Evolutionary conservation across 2,113 vertebrate genomes (phyloP).

Genomic region (Rynchops niger): DNA sequence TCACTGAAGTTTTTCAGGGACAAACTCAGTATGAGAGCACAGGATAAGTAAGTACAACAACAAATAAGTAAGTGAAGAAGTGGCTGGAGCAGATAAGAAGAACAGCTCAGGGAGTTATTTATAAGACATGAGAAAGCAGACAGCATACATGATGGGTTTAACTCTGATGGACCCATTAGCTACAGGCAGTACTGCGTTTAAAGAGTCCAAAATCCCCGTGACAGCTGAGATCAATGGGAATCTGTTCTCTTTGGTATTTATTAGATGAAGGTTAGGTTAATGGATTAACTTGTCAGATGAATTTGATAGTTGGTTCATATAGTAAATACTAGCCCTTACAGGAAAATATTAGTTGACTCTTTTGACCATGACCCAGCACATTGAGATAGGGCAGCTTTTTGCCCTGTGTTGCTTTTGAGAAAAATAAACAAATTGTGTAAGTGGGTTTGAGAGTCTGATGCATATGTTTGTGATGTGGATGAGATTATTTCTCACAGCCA

Average conservation of each 20-base stretch:
- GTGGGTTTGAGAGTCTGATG: not conserved
- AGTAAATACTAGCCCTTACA: not conserved
- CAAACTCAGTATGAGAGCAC: not conserved
- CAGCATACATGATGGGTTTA: not conserved
- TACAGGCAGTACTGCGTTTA: slow-evolving; percentile 5
- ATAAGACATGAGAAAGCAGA: slow-evolving; percentile 18
- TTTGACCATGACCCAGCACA: not conserved
- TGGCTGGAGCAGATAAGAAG: slow-evolving; percentile 7
- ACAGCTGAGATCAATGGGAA: slow-evolving; percentile 39
- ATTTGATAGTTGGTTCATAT: not conserved
- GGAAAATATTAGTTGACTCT: not conserved
- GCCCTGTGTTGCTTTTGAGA: not conserved
- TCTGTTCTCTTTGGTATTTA: slow-evolving; percentile 26
- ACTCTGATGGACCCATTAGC: slow-evolving; percentile 11
- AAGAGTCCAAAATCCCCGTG: not conserved
- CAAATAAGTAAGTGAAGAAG: slow-evolving; percentile 47
- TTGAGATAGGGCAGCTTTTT: slow-evolving; percentile 4
- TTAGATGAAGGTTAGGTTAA: slow-evolving; percentile 35
- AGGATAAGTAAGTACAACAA: slow-evolving; percentile 19
- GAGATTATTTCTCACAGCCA: not conserved
- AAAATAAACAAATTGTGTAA: not conserved
- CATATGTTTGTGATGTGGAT: not conserved
- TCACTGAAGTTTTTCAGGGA: not conserved
- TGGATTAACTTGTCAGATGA: slow-evolving; percentile 41
- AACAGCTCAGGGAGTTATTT: slow-evolving; percentile 35